A percentile compares a stretch with the other conserved stretches of the same genome.
phyloP scores from a whole-genome alignment of 2,797 vertebrate species.

The Masticophis lateralis region DNA sequence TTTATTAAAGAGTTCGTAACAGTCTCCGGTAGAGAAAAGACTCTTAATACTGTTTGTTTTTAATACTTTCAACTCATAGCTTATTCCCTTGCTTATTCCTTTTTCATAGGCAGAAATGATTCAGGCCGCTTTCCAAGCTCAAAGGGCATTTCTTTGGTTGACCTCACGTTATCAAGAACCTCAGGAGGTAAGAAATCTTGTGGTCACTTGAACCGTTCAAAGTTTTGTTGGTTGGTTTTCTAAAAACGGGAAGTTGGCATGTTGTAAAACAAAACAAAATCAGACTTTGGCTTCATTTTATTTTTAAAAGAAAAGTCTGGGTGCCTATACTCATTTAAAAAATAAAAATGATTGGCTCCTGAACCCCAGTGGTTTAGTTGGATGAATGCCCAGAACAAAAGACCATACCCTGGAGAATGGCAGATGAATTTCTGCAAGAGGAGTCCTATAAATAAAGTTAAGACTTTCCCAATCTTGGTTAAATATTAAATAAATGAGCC shows the following conservation, averaged over 20 bases:
- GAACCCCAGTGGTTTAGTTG: background rate
- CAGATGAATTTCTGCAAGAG: background rate
- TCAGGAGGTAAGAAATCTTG: constrained; percentile 79
- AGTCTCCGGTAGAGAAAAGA: background rate
- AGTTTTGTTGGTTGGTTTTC: background rate
- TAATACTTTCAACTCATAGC: constrained; percentile 27
- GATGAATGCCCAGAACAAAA: background rate
- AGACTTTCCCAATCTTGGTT: background rate
- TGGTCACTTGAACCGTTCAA: background rate
- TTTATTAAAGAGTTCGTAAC: background rate
- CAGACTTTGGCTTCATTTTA: background rate
- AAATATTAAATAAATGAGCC: background rate
- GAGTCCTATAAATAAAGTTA: background rate
- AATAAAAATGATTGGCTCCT: background rate
- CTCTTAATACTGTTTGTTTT: background rate
- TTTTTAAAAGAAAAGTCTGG: background rate
- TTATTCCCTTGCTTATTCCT: constrained; percentile 12
- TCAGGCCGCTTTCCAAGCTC: constrained; percentile 83
- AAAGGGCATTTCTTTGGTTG: constrained; percentile 85
- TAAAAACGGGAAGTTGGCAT: background rate
- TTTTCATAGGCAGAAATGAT: constrained; percentile 89
- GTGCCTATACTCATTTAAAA: background rate
- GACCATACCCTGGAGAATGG: background rate
- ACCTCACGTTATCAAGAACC: constrained; percentile 86
- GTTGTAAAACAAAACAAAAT: background rate